phyloP scores from a whole-genome alignment of 2,888 invertebrate species.

The Carcina quercana region DNA sequence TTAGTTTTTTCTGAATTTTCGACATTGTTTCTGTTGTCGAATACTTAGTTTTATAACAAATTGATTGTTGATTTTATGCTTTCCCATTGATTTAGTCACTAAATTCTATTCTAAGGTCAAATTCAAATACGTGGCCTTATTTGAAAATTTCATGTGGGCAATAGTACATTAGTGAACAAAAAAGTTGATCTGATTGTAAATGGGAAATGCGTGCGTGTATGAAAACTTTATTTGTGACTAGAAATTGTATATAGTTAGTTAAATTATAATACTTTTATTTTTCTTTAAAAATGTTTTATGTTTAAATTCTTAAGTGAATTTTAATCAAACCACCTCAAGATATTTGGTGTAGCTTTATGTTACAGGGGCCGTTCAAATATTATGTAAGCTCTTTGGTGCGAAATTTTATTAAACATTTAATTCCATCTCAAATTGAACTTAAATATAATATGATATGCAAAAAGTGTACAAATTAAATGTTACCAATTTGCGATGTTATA shows the following conservation, averaged over 20 bases:
- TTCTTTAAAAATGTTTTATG: conserved; percentile 33
- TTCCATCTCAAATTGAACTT: no score
- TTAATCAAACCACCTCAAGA: no score
- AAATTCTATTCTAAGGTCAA: conserved; percentile 25
- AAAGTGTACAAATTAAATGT: no score
- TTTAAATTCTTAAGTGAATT: conserved; percentile 28
- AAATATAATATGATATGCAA: no score
- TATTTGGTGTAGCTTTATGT: no score
- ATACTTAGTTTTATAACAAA: conserved; percentile 18
- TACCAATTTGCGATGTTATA: no score
- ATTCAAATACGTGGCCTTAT: conserved; percentile 53
- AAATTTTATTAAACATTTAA: conserved; percentile 6
- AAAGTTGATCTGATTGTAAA: background rate
- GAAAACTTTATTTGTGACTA: conserved; percentile 30
- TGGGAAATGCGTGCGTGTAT: conserved; percentile 4
- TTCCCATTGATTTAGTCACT: conserved; percentile 3
- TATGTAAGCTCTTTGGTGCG: no score
- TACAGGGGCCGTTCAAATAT: no score
- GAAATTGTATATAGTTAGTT: conserved; percentile 34
- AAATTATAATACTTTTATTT: conserved; percentile 55
- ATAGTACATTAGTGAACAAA: conserved; percentile 26
- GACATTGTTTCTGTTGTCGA: conserved; percentile 29
- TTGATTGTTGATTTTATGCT: conserved; percentile 14
- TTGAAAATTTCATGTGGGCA: background rate
- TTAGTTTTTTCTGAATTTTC: conserved; percentile 14